Base-by-base conservation (phyloP, 1,140 invertebrate species). In the Drosophila carrolli region DNA sequence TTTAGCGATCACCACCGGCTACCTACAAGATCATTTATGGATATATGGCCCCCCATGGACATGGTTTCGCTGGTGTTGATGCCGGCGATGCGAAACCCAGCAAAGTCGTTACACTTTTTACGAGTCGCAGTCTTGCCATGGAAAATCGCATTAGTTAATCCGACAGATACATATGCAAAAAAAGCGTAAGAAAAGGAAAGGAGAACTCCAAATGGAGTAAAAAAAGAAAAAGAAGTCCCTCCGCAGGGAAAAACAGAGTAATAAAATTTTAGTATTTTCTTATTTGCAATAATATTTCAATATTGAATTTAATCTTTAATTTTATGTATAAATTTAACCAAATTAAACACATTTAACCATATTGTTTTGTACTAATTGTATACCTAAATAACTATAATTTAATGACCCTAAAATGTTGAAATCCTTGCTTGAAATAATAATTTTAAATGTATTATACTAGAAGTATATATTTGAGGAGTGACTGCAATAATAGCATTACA, bases 61-160 rank as follows among this genome's bases (percentile, higher is more conserved):
- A 53, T 16, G 41, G 80, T 60, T 59, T 29, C 43, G 35, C 32
- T 48, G 65, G 71, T 75, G 60, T 79, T 71, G 67, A 71, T 58
- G 65, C 65, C 67, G 51, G 14, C 53, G 51, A 71, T 57, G 67
- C 53, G 67, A 71, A 57, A 10, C 46, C 16, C 9, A 38, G 23
- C 62, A 38, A 61, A 86, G 82, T 86, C 82, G 82, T 86, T 86
- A 86, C 66, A 88, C 70, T 88, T 86, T 86, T 86, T 88, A 86
- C 76, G 82, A 86, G 41, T 55, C 38, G 44, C 23, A 44, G 41
- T 61, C 51, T 58, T 75, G 40, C 72, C 78, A 76, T 67, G 70
- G 81, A 81, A 86, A 86, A 86, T 86, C 82, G 82, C 83, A 86
- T 86, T 86, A 86, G 82, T 86, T 86, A 86, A 86, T 86, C 82